Conservation (phyloP, 2,888 invertebrate genomes). For the Drosophila multiciliata region DNA sequence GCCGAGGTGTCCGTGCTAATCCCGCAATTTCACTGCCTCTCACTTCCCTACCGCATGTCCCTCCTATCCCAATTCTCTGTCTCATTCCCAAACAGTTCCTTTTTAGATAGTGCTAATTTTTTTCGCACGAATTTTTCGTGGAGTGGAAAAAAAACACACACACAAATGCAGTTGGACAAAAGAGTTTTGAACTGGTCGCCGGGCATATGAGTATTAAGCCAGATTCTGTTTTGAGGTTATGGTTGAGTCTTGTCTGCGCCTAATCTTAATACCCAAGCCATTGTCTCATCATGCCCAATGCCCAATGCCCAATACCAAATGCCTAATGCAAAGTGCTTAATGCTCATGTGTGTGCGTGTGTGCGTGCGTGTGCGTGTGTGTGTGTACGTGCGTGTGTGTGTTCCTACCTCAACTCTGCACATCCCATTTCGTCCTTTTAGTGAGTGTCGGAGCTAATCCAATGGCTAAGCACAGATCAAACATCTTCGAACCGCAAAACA, state of each 20-base stretch:
- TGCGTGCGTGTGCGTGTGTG: background rate
- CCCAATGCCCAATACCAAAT: slow-evolving; percentile 7
- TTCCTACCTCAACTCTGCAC: slow-evolving; percentile 11
- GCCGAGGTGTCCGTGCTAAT: slow-evolving; percentile 75
- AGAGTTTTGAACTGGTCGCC: slow-evolving; percentile 52
- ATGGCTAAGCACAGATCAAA: slow-evolving; percentile 77
- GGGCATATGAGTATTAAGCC: slow-evolving; percentile 64
- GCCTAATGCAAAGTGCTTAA: background rate
- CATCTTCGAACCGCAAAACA: slow-evolving; percentile 72
- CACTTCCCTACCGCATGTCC: background rate
- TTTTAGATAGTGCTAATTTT: slow-evolving; percentile 56
- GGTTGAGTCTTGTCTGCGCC: slow-evolving; percentile 39
- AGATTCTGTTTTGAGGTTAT: slow-evolving; percentile 57
- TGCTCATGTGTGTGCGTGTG: background rate
- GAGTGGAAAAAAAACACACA: background rate
- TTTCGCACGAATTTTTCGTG: slow-evolving; percentile 61
- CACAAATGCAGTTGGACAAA: slow-evolving; percentile 37
- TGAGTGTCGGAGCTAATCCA: slow-evolving; percentile 72
- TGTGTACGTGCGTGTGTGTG: slow-evolving; percentile 29
- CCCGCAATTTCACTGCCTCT: slow-evolving; percentile 65
- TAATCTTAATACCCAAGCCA: slow-evolving; percentile 55
- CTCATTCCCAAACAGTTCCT: slow-evolving; percentile 11
- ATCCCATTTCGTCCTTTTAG: slow-evolving; percentile 48
- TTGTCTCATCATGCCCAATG: slow-evolving; percentile 46
- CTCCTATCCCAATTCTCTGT: background rate